Base-by-base conservation (phyloP, 35 echinoderm and acorn worm genomes). In the Eucidaris tribuloides region DNA sequence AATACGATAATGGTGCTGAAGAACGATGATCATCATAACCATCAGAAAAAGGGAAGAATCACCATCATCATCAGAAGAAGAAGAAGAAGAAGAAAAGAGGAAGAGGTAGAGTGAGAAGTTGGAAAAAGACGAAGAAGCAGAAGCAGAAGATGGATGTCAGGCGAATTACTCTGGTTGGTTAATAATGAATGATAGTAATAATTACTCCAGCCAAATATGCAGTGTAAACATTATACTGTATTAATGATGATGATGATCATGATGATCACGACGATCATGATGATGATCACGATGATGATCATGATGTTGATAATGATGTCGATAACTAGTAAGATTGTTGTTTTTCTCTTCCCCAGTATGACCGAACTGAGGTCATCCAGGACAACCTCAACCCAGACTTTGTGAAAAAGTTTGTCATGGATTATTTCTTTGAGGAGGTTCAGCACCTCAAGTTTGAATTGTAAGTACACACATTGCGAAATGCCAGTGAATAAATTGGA, bases 401-500 rank as follows among this genome's bases (percentile, higher is more conserved):
- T 87, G 94, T 97, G 1, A 97, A 83, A 78, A 97, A 97, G 79
- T 92, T 97, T 78, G 55, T 81, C 5, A 62, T 97, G 19, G 85
- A 97, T 42, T 97, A 92, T 42, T 97, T 86, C 56, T 97, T 97
- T 86, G 94, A 97, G 40, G 94, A 97, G 55, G 65, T 71, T 13
- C 94, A 97, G 59, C 14, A 82, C 35, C 44, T 97, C 22, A 97
- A 97, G 50, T 97, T 97, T 89, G 94, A 97, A 89, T 66, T 97
- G 94, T 97, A 89, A 92, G 94, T 92, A 61, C 25, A 54, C 0
- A n/a, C n/a, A n/a, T n/a, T n/a, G n/a, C n/a, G n/a, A n/a, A n/a
- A n/a, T n/a, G n/a, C n/a, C n/a, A n/a, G n/a, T n/a, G n/a, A n/a
- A n/a, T n/a, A n/a, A n/a, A n/a, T n/a, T n/a, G n/a, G n/a, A n/a